A percentile compares a stretch with the other conserved stretches of the same genome.
Evolutionary conservation across 2,888 invertebrate genomes (phyloP).

Genomic region (Apotomis betuletana): DNA sequence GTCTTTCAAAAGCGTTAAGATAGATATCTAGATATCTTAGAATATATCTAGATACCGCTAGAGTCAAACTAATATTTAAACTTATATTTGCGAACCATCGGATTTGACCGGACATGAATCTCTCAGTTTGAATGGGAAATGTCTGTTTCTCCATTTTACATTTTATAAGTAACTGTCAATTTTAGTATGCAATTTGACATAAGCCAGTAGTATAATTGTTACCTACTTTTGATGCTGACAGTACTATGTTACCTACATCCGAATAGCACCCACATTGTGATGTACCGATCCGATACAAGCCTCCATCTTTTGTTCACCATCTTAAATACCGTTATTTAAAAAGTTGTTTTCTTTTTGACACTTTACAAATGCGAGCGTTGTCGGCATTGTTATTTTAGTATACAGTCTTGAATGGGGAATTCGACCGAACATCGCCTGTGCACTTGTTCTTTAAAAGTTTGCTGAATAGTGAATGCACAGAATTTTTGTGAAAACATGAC

Average conservation of each 20-base stretch:
- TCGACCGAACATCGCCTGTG: constrained; percentile 4
- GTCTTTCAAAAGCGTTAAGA: too few relatives aligned
- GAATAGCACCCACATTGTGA: constrained; percentile 11
- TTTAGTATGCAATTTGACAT: too few relatives aligned
- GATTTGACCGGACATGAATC: too few relatives aligned
- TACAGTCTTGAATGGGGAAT: constrained; percentile 8
- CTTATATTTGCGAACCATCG: too few relatives aligned
- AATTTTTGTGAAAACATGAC: constrained; percentile 12
- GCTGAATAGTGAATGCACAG: background rate
- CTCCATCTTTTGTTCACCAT: constrained; percentile 20
- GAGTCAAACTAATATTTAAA: too few relatives aligned
- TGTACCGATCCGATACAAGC: constrained; percentile 5
- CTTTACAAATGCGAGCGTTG: constrained; percentile 25
- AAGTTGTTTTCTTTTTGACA: constrained; percentile 33
- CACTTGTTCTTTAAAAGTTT: constrained; percentile 5
- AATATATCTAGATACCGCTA: too few relatives aligned
- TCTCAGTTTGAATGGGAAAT: too few relatives aligned
- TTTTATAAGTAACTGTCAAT: too few relatives aligned
- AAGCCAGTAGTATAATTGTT: too few relatives aligned
- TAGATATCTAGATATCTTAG: too few relatives aligned
- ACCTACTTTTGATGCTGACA: too few relatives aligned
- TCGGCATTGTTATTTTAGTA: constrained; percentile 5
- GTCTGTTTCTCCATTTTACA: too few relatives aligned
- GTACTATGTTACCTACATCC: constrained; percentile 1
- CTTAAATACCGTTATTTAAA: constrained; percentile 36